Percentiles rank a stretch among this genome's conserved stretches.
Evolutionary conservation across 2,113 vertebrate species (phyloP).

Genomic region (Tautogolabrus adspersus): DNA sequence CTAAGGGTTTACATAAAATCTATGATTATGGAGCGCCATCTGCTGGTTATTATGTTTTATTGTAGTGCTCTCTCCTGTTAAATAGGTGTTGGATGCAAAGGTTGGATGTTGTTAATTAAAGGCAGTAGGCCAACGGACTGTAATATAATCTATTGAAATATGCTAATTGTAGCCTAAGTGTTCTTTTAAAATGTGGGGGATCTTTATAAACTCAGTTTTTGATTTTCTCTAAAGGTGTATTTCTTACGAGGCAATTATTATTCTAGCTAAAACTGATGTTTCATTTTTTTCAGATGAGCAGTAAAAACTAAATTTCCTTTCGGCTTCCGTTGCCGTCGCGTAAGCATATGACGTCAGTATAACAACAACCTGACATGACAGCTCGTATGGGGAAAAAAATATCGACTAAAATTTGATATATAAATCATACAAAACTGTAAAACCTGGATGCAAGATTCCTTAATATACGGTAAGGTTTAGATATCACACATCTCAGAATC

Average conservation of each 20-base stretch:
- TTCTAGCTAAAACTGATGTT: background rate
- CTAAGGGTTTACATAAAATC: background rate
- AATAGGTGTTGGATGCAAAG: background rate
- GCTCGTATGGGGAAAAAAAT: slow-evolving; percentile 46
- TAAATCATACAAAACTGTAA: background rate
- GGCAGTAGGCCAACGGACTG: background rate
- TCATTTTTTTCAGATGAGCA: background rate
- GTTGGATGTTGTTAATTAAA: background rate
- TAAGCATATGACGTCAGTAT: slow-evolving; percentile 74
- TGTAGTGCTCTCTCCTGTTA: background rate
- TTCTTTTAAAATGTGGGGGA: too few species aligned
- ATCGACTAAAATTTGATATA: slow-evolving; percentile 45
- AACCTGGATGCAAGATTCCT: slow-evolving; percentile 53
- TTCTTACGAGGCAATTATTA: background rate
- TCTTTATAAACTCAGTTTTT: too few species aligned
- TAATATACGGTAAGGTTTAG: slow-evolving; percentile 55
- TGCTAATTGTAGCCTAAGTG: too few species aligned
- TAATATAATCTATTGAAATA: background rate
- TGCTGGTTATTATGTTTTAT: slow-evolving; percentile 7
- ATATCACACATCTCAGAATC: background rate
- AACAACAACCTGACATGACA: slow-evolving; percentile 80
- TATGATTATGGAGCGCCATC: slow-evolving; percentile 44
- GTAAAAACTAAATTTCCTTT: background rate
- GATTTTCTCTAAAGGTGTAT: background rate
- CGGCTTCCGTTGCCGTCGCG: slow-evolving; percentile 68